Conservation (phyloP, 2,797 vertebrate genomes). For the Phoeniculus purpureus region DNA sequence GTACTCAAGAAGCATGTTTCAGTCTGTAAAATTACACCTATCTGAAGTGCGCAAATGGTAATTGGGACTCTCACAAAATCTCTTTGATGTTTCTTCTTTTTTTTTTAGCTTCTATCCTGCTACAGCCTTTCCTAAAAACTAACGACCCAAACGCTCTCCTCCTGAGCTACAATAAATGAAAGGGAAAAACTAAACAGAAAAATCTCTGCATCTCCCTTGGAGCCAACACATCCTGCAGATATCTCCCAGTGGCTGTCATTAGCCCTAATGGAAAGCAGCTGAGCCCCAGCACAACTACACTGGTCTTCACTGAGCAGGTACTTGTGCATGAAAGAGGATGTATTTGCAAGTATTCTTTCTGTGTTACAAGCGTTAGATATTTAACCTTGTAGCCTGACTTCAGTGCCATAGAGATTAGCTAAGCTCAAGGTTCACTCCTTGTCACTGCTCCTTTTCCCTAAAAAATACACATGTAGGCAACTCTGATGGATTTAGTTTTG, state of each 20-base stretch:
- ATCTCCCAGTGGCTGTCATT: conserved; percentile 33
- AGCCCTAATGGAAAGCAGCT: conserved; percentile 28
- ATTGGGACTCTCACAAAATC: not conserved
- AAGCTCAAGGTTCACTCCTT: not conserved
- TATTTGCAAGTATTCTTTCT: conserved; percentile 8
- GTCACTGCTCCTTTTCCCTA: not conserved
- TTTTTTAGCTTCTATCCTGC: not conserved
- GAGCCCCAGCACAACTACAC: not conserved
- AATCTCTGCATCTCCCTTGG: conserved; percentile 24
- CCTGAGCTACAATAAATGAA: conserved; percentile 16
- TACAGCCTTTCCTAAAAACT: conserved; percentile 7
- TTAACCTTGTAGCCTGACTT: not conserved
- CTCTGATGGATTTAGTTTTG: not conserved
- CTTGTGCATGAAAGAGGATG: not conserved
- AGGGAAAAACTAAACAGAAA: conserved; percentile 27
- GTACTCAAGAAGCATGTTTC: not conserved
- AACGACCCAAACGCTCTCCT: conserved; percentile 20
- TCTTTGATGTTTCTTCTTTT: not conserved
- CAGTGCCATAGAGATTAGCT: not conserved
- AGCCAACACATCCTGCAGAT: not conserved
- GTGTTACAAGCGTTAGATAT: not conserved
- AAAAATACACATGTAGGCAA: not conserved
- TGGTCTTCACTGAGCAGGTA: conserved; percentile 4
- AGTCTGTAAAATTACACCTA: not conserved
- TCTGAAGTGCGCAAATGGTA: not conserved